Evolutionary conservation across 2,113 vertebrate genomes (phyloP), one percentile per base, ranked within the genome.

Genomic region (pig (Sus scrofa)): DNA sequence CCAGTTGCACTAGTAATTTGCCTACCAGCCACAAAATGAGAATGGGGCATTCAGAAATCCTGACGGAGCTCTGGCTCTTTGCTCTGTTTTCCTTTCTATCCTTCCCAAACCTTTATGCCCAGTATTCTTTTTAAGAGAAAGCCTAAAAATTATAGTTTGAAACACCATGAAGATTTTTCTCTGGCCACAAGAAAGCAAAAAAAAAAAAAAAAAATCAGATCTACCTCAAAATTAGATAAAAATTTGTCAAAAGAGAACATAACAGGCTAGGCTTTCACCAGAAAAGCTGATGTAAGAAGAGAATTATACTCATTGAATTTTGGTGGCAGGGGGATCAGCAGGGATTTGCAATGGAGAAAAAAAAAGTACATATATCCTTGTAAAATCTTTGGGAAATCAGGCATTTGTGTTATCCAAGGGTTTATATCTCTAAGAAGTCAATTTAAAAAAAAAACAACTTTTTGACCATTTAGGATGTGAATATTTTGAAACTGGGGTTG

Each of bases 171-270:
- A 75, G 63, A 89, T 94, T 86, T 75, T 90, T 84, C 91, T 97
- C 54, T 90, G 62, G 78, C 32, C 74, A 94, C 52, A 52, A 92
- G 81, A 27, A 95, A 86, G 18, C 19, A 78, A 89, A 32, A 32
- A 58, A 75, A 52, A 56, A 50, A 24, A 89, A 60, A 84, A 37
- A 16, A 79, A 82, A 86, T 62, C 14, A 50, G 62, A 77, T 78
- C 44, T 56, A 83, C 84, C 52, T 87, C 34, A 78, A 70, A 96
- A 97, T 95, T 95, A 95, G 22, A 94, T n/a, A n/a, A n/a, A n/a
- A n/a, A 85, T 90, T 97, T 95, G 37, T 96, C 95, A 77, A 92
- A 94, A 86, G 56, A 94, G 79, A 95, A 74, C 27, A 91, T n/a
- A 94, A 39, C 62, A 54, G 67, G n/a, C 50, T 50, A 77, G 34